A percentile compares a stretch with the other conserved stretches of the same genome.
These are phyloP conservation scores for Cinclus cinclus DNA, from an alignment of 2,113 vertebrate genomes.

Conservation along the genomic window DNA sequence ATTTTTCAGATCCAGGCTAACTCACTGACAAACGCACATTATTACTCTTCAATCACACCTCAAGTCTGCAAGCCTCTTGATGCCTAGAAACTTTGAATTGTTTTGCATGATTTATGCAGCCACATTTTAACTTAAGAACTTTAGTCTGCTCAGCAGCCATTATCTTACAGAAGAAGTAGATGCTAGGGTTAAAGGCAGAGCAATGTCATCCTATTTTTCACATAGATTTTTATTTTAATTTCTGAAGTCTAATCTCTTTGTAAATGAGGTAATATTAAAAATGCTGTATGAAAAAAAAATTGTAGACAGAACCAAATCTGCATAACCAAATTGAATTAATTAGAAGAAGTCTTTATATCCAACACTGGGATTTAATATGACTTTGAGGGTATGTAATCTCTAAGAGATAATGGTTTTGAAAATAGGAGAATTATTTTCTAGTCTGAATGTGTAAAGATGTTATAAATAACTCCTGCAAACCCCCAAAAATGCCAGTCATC, in stretches of 20 bases:
- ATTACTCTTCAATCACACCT: conserved; percentile 64
- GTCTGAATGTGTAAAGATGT: conserved; percentile 55
- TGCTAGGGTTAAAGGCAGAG: neutral
- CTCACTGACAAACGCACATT: conserved; percentile 37
- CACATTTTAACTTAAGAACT: conserved; percentile 43
- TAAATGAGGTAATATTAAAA: conserved; percentile 3
- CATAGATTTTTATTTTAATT: conserved; percentile 9
- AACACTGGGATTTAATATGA: conserved; percentile 55
- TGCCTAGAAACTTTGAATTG: conserved; percentile 42
- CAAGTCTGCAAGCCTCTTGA: conserved; percentile 45
- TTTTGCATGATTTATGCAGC: conserved; percentile 56
- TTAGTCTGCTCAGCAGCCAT: neutral
- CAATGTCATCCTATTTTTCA: neutral
- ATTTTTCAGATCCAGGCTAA: conserved; percentile 56
- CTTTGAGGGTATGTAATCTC: conserved; percentile 66
- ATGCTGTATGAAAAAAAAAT: conserved; percentile 13
- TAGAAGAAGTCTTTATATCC: conserved; percentile 58
- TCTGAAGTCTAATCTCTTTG: conserved; percentile 28
- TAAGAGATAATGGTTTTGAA: conserved; percentile 64
- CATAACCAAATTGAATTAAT: conserved; percentile 75
- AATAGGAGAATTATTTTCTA: conserved; percentile 63
- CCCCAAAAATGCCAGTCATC: conserved; percentile 43
- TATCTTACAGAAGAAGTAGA: conserved; percentile 20
- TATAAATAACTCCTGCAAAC: conserved; percentile 51
- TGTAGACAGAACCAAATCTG: conserved; percentile 60